These are phyloP conservation scores for Idris sp. DNA, from an alignment of 1,140 invertebrate genomes.

Conservation along the genomic window DNA sequence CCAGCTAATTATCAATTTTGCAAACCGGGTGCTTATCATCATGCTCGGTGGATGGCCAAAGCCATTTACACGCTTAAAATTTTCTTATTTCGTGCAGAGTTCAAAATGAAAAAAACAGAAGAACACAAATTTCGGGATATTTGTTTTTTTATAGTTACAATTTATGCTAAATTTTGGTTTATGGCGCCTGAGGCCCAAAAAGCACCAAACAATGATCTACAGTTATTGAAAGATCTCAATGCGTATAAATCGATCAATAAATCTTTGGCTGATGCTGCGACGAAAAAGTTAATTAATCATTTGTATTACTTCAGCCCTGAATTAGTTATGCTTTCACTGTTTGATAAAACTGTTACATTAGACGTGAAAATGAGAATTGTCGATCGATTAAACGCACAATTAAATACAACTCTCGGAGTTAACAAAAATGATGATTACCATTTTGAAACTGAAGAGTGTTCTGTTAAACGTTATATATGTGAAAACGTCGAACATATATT, in stretches of 20 bases:
- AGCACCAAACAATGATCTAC: conserved; percentile 50
- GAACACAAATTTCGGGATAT: conserved; percentile 45
- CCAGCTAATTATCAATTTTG: conserved; percentile 17
- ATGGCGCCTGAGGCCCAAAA: conserved; percentile 19
- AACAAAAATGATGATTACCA: not conserved
- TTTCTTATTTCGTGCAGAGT: conserved; percentile 52
- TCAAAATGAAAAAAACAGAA: conserved; percentile 46
- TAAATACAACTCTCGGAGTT: not conserved
- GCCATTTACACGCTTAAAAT: conserved; percentile 35
- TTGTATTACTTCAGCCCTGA: not conserved
- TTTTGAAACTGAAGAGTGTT: not conserved
- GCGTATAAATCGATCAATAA: conserved; percentile 20
- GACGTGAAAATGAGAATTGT: conserved; percentile 52
- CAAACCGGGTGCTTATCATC: conserved; percentile 35
- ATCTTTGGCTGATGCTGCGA: conserved; percentile 18
- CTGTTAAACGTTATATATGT: conserved; percentile 7
- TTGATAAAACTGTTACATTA: conserved; percentile 34
- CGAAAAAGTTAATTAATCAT: not conserved
- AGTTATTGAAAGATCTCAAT: conserved; percentile 42
- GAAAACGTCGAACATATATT: not conserved
- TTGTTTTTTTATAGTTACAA: conserved; percentile 38
- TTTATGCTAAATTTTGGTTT: conserved; percentile 52
- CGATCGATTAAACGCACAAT: conserved; percentile 1
- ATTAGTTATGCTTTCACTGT: conserved; percentile 12
- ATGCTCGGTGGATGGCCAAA: conserved; percentile 47